Evolutionary conservation across 2,888 invertebrate species (phyloP).

Genomic region (Adineta ricciae): DNA sequence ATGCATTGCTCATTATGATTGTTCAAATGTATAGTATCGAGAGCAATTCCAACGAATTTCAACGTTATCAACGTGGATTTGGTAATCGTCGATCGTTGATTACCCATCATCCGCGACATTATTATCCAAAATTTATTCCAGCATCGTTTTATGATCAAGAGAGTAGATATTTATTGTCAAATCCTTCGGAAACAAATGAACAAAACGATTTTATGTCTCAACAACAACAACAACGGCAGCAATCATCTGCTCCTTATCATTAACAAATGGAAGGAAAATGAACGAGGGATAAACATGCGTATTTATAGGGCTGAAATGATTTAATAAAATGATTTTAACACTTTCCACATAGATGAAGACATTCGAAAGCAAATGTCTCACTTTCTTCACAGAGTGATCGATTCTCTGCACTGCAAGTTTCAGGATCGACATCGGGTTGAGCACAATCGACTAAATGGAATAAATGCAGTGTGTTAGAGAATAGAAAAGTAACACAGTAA

Average conservation of each 20-base stretch:
- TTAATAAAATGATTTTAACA: conserved; percentile 15
- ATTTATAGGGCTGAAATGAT: neutral
- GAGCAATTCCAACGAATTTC: neutral
- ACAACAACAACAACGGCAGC: neutral
- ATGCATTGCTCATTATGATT: neutral
- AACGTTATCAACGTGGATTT: conserved; percentile 7
- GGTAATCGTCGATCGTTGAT: neutral
- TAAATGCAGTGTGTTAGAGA: neutral
- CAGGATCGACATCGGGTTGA: neutral
- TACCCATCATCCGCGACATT: neutral
- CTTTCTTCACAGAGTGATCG: neutral
- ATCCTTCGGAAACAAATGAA: neutral
- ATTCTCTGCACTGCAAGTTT: neutral
- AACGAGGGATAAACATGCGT: neutral
- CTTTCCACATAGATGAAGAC: conserved; percentile 12
- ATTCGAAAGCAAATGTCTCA: neutral
- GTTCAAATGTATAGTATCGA: neutral
- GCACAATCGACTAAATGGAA: neutral
- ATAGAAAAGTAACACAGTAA: neutral
- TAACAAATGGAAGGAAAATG: too few relatives aligned
- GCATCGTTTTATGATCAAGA: neutral
- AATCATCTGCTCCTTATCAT: neutral
- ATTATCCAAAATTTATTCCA: neutral
- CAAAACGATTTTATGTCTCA: neutral
- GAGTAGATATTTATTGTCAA: neutral